A percentile compares a stretch with the other conserved stretches of the same genome.
Evolutionary conservation across 2,888 invertebrate species (phyloP).

Genomic region (Cheilosia variabilis): DNA sequence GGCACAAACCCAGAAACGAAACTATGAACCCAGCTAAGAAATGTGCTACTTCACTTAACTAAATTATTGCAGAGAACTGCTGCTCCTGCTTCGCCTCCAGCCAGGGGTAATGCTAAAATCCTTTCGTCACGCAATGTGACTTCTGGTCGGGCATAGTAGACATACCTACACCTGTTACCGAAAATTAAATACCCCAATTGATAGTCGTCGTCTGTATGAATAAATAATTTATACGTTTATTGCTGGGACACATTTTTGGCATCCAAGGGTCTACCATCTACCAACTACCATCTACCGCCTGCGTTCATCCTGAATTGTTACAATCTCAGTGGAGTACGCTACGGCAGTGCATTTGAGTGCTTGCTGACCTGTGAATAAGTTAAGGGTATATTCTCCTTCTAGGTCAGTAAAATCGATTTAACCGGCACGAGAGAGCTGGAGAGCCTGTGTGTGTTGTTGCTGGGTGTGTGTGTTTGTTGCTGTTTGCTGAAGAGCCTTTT

Average conservation of each 20-base stretch:
- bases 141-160: neutral
- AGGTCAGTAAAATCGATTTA: conserved; percentile 54
- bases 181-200: conserved; percentile 56
- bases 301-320: conserved; percentile 37
- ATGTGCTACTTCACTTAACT: conserved; percentile 60
- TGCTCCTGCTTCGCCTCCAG: conserved; percentile 31
- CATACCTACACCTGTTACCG: neutral
- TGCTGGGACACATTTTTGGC: conserved; percentile 31
- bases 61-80: conserved; percentile 46
- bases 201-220: conserved; percentile 53
- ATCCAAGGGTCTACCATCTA: conserved; percentile 7
- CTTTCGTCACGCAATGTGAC: conserved; percentile 53
- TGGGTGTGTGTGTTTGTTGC: neutral
- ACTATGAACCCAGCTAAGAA: conserved; percentile 21
- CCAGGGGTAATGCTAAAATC: conserved; percentile 44
- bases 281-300: neutral
- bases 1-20: conserved; percentile 7
- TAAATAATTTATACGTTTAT: conserved; percentile 45
- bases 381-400: conserved; percentile 30
- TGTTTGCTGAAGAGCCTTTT: conserved; percentile 33
- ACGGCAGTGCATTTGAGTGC: conserved; percentile 7
- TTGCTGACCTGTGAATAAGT: conserved; percentile 59
- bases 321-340: conserved; percentile 17
- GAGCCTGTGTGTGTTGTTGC: neutral
- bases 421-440: conserved; percentile 4